Evolutionary conservation across 2,797 vertebrate species (phyloP), one percentile per base, ranked within the genome.

Genomic region (Centropyge bicolor): DNA sequence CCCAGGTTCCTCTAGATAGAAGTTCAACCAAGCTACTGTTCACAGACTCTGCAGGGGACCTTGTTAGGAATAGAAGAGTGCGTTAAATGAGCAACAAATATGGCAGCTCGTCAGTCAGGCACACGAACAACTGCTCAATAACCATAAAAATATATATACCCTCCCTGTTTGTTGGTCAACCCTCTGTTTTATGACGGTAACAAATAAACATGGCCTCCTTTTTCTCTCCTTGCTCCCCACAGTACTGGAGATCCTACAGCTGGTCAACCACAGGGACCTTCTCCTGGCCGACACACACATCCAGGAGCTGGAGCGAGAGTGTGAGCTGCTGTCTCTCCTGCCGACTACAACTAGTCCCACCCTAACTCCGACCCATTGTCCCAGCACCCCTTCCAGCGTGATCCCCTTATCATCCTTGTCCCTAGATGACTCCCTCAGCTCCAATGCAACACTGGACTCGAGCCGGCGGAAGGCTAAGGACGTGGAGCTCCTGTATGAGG

Each of bases 161-260:
- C 1, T 56, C 6, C n/a, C 4, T 22, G 1, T 68, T 61, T 67
- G 40, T 51, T 0, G 19, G 14, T 11, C 51, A 59, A 55, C 41
- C 0, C 16, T 66, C 11, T 0, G 3, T 35, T 48, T 61, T 45
- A 3, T 62, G 17, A 43, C 51, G 41, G 11, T 59, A 60, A 24
- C 24, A 61, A 49, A 70, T 67, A 35, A 67, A 80, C n/a, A 24
- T 9, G 49, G 51, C 10, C 9, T 4, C 36, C 56, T 6, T 20
- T 67, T 64, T 80, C 57, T 71, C 38, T 56, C 45, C 66, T 74
- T 73, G 22, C 51, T 48, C 40, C 45, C 41, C 8, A 68, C 82
- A 98, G 97, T 98, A 20, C 90, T 98, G 76, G 97, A 98, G 91
- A 98, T 98, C 88, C 93, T 98, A 61, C 95, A 96, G 88, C 74